Evolutionary conservation across 2,888 invertebrate species (phyloP).

Genomic region (Calliphora vomitoria): DNA sequence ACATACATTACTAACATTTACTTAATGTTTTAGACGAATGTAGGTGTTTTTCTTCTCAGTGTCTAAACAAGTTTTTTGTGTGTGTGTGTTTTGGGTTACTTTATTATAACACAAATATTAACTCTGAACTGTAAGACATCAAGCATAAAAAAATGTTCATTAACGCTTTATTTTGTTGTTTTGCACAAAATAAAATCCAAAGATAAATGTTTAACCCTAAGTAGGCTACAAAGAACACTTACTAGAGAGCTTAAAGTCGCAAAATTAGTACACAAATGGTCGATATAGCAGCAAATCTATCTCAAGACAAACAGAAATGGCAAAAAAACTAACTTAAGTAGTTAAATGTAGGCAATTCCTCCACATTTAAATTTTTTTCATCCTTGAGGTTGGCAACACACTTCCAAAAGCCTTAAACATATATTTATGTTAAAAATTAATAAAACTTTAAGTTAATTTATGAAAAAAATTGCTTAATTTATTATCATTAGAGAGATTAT

Average conservation of each 20-base stretch:
- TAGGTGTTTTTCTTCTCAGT: background rate
- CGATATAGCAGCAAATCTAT: too few relatives aligned
- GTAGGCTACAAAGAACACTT: background rate
- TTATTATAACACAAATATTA: slow-evolving; percentile 68
- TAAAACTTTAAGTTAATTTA: too few relatives aligned
- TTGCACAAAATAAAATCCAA: background rate
- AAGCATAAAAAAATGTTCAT: slow-evolving; percentile 73
- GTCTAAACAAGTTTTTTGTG: slow-evolving; percentile 3
- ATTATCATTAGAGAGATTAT: too few relatives aligned
- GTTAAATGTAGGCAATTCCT: too few relatives aligned
- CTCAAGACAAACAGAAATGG: too few relatives aligned
- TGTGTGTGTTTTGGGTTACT: slow-evolving; percentile 17
- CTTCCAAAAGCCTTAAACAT: too few relatives aligned
- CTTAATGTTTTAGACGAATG: background rate
- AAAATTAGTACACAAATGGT: background rate
- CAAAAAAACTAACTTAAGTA: background rate
- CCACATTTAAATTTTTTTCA: too few relatives aligned
- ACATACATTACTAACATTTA: slow-evolving; percentile 6
- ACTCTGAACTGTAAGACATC: slow-evolving; percentile 62
- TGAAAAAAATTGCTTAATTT: too few relatives aligned
- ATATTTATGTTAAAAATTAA: too few relatives aligned
- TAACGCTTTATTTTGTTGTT: slow-evolving; percentile 62
- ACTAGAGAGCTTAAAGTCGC: background rate
- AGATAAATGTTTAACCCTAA: slow-evolving; percentile 30
- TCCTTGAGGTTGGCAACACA: too few relatives aligned